Evolutionary conservation across 2,113 vertebrate species (phyloP).

Genomic region (Nymphicus hollandicus): DNA sequence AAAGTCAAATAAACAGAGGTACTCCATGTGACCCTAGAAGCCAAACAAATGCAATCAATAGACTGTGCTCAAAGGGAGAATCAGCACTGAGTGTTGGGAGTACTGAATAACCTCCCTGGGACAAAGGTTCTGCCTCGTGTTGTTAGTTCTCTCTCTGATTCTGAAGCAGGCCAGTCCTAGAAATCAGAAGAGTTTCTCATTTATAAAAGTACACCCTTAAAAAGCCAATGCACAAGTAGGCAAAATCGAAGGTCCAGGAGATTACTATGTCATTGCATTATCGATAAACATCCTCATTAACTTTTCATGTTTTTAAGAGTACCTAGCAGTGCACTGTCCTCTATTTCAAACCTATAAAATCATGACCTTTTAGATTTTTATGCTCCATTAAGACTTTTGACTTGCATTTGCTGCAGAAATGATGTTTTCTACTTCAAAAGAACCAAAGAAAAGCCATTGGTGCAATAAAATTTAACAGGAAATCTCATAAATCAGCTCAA

Average conservation of each 20-base stretch:
- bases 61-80: background rate
- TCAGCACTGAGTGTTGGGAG: background rate
- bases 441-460: background rate
- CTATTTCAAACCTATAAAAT: background rate
- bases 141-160: background rate
- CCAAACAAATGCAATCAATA: background rate
- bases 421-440: slow-evolving; percentile 50
- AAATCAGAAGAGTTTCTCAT: background rate
- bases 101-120: background rate
- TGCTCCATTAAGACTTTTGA: slow-evolving; percentile 10
- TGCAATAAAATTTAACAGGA: slow-evolving; percentile 32
- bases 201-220: background rate
- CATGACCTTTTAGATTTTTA: slow-evolving; percentile 28
- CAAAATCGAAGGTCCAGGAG: background rate
- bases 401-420: slow-evolving; percentile 19
- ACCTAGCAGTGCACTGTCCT: background rate
- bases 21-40: background rate
- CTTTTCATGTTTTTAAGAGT: slow-evolving; percentile 17
- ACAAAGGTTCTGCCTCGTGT: background rate
- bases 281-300: background rate
- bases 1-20: background rate
- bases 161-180: background rate
- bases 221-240: background rate
- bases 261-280: background rate
- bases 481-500: slow-evolving; percentile 22